Percentiles rank a stretch among this genome's conserved stretches.
Conservation (phyloP, 53 echinoderm and acorn worm species). For the Echinarachnius parma region DNA sequence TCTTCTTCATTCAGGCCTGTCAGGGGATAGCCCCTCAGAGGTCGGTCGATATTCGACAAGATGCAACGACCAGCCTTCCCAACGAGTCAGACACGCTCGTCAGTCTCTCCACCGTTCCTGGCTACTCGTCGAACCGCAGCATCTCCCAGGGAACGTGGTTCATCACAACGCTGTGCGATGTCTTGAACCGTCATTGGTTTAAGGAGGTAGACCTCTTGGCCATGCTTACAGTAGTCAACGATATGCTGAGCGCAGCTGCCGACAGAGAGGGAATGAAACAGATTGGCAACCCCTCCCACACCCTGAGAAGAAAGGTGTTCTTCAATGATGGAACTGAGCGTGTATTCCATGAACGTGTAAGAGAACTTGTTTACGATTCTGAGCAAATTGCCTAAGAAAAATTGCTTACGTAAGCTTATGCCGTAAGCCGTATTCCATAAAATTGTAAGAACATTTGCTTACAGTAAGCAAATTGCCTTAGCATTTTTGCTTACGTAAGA, state of each 20-base stretch:
- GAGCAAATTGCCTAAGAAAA: too few species aligned
- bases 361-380: too few species aligned
- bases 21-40: constrained; percentile 51
- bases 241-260: constrained; percentile 13
- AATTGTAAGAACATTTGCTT: too few species aligned
- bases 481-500: too few species aligned
- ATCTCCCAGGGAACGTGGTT: constrained; percentile 65
- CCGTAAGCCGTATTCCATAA: too few species aligned
- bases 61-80: constrained; percentile 46
- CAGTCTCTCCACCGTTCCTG: constrained; percentile 68
- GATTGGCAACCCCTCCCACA: constrained; percentile 50
- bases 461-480: too few species aligned
- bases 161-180: constrained; percentile 52
- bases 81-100: constrained; percentile 76
- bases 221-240: constrained; percentile 55
- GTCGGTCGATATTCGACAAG: constrained; percentile 22
- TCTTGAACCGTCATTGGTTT: constrained; percentile 11
- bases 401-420: too few species aligned
- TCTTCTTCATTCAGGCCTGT: constrained; percentile 85
- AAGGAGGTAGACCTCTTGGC: constrained; percentile 32
- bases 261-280: constrained; percentile 31
- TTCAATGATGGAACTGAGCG: too few species aligned
- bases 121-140: constrained; percentile 57
- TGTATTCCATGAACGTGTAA: too few species aligned
- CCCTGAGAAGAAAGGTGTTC: constrained; percentile 37